phyloP scores from a whole-genome alignment of 2,888 invertebrate genomes.

The Epinotia bilunana region DNA sequence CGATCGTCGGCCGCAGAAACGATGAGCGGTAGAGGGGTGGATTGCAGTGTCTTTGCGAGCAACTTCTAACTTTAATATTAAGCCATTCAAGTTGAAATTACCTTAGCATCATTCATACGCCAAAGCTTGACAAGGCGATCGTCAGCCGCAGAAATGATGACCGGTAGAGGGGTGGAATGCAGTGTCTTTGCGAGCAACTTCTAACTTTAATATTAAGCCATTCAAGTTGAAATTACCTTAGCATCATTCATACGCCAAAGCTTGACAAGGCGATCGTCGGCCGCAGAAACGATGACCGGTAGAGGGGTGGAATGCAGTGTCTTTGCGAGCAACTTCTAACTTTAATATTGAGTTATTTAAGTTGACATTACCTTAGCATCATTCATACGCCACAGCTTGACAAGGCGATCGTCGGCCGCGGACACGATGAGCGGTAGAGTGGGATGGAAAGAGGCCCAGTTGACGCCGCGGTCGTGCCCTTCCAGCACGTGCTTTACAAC shows the following conservation, averaged over 20 bases:
- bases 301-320: constrained; percentile 86
- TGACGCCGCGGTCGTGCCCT: constrained; percentile 98
- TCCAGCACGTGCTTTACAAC: constrained; percentile 95
- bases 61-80: not conserved
- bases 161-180: too few species aligned
- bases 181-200: too few species aligned
- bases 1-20: constrained; percentile 99
- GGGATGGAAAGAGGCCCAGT: constrained; percentile 99
- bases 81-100: constrained; percentile 51
- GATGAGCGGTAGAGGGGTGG: too few species aligned
- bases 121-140: constrained; percentile 84
- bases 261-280: constrained; percentile 99
- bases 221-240: constrained; percentile 80
- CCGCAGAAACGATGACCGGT: constrained; percentile 98
- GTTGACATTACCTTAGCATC: constrained; percentile 89
- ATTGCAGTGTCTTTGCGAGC: too few species aligned
- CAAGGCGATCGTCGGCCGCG: constrained; percentile 99
- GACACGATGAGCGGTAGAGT: constrained; percentile 97
- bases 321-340: not conserved
- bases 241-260: constrained; percentile 99
- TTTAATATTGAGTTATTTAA: not conserved
- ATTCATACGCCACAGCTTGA: constrained; percentile 99
- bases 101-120: constrained; percentile 97
- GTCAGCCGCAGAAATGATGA: constrained; percentile 99
- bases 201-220: not conserved